phyloP scores from a whole-genome alignment of 1,140 invertebrate species.

The Aphelenchoides avenae region DNA sequence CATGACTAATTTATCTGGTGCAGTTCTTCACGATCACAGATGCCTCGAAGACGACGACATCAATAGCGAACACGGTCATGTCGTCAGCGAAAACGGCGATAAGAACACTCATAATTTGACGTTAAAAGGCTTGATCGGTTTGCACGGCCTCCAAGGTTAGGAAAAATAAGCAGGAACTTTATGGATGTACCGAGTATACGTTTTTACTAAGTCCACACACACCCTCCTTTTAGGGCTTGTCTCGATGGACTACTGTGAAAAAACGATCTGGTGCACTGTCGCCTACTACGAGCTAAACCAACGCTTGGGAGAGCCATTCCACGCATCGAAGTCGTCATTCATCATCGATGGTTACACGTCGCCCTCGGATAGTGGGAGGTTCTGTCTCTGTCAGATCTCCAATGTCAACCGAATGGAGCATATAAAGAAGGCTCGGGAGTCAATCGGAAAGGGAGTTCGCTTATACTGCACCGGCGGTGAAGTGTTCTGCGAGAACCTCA shows the following conservation, averaged over 20 bases:
- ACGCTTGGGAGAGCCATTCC: slow-evolving; percentile 91
- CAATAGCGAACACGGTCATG: too few species aligned
- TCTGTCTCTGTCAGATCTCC: slow-evolving; percentile 89
- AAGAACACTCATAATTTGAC: too few species aligned
- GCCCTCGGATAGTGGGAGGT: slow-evolving; percentile 73
- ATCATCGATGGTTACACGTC: slow-evolving; percentile 85
- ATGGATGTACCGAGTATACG: too few species aligned
- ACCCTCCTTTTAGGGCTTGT: too few species aligned
- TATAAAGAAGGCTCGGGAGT: slow-evolving; percentile 85
- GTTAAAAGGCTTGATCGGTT: too few species aligned
- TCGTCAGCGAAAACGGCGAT: too few species aligned
- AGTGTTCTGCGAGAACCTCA: slow-evolving; percentile 95
- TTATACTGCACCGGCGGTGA: slow-evolving; percentile 96
- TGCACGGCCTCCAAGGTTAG: too few species aligned
- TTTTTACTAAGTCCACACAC: too few species aligned
- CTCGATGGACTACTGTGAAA: slow-evolving; percentile 92
- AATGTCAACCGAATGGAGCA: slow-evolving; percentile 91
- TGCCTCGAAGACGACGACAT: too few species aligned
- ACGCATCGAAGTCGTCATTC: slow-evolving; percentile 90
- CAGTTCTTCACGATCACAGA: too few species aligned
- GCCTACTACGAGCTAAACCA: slow-evolving; percentile 95
- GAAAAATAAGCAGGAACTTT: too few species aligned
- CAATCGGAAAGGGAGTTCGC: slow-evolving; percentile 89
- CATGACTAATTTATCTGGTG: too few species aligned
- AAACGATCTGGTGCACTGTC: slow-evolving; percentile 95